phyloP scores from a whole-genome alignment of 1,140 invertebrate genomes.

The Dufourea novaeangliae region DNA sequence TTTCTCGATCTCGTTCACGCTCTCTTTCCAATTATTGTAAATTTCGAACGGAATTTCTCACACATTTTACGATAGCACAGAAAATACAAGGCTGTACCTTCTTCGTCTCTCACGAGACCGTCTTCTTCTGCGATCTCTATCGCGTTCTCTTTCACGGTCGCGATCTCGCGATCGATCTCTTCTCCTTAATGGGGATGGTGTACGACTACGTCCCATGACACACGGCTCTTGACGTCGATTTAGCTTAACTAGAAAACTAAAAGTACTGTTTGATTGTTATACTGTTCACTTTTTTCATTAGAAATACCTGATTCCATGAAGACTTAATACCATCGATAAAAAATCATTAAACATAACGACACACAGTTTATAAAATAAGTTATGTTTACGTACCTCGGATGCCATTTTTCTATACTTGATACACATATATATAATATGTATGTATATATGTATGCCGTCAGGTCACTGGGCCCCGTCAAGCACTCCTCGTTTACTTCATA shows the following conservation, averaged over 20 bases:
- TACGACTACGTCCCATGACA: constrained; percentile 78
- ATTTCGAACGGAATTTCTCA: neutral
- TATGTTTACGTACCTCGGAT: constrained; percentile 9
- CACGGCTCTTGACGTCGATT: neutral
- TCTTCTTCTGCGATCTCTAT: constrained; percentile 81
- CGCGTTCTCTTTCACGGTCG: constrained; percentile 81
- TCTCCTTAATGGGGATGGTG: constrained; percentile 79
- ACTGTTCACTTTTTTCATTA: neutral
- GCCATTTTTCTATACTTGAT: neutral
- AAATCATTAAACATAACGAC: neutral
- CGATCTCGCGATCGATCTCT: constrained; percentile 82
- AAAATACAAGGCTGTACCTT: constrained; percentile 61
- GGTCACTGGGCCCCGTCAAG: too few relatives aligned
- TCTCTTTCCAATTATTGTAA: constrained; percentile 68
- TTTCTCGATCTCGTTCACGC: constrained; percentile 80
- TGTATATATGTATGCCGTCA: too few relatives aligned
- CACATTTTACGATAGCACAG: neutral
- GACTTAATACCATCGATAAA: neutral
- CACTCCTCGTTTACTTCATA: too few relatives aligned
- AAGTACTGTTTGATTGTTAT: too few relatives aligned
- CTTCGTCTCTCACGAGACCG: constrained; percentile 82
- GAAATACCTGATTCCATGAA: neutral
- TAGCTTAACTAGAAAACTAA: neutral
- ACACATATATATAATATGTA: too few relatives aligned
- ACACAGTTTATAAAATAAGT: neutral